Conservation (phyloP, 64 coral and sea anemone genomes). For the Pocillopora damicornis region DNA sequence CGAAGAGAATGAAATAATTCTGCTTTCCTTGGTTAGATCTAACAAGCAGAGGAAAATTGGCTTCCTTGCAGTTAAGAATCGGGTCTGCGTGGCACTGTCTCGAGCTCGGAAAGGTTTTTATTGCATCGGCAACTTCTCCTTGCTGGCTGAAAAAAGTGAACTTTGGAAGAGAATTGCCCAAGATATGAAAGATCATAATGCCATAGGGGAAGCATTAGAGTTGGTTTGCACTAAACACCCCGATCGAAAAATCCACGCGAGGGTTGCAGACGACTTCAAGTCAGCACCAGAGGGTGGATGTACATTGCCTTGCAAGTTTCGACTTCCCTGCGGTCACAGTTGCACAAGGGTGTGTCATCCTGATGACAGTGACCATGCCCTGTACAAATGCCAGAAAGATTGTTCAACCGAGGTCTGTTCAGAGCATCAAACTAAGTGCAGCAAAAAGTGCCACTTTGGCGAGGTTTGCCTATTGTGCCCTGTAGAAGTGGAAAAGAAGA, state of each 20-base stretch:
- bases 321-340: slow-evolving; percentile 69
- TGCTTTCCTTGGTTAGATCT: slow-evolving; percentile 82
- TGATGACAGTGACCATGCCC: slow-evolving; percentile 44
- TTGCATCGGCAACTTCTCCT: slow-evolving; percentile 72
- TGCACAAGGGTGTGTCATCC: slow-evolving; percentile 75
- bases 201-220: slow-evolving; percentile 42
- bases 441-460: slow-evolving; percentile 59
- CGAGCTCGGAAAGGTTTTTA: slow-evolving; percentile 74
- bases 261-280: slow-evolving; percentile 51
- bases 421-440: slow-evolving; percentile 49
- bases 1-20: slow-evolving; percentile 89
- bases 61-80: slow-evolving; percentile 71
- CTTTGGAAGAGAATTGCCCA: slow-evolving; percentile 50
- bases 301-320: slow-evolving; percentile 59
- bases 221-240: slow-evolving; percentile 63
- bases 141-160: slow-evolving; percentile 49
- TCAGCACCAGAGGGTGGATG: slow-evolving; percentile 78
- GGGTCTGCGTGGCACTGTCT: slow-evolving; percentile 82
- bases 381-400: slow-evolving; percentile 71
- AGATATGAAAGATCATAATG: slow-evolving; percentile 47
- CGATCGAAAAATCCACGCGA: slow-evolving; percentile 35
- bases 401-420: slow-evolving; percentile 53
- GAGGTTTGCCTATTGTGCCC: slow-evolving; percentile 50
- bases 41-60: slow-evolving; percentile 77
- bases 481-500: slow-evolving; percentile 8